A percentile compares a stretch with the other conserved stretches of the same genome.
Conservation (phyloP, 2,113 vertebrate species). For the Ameiurus melas region DNA sequence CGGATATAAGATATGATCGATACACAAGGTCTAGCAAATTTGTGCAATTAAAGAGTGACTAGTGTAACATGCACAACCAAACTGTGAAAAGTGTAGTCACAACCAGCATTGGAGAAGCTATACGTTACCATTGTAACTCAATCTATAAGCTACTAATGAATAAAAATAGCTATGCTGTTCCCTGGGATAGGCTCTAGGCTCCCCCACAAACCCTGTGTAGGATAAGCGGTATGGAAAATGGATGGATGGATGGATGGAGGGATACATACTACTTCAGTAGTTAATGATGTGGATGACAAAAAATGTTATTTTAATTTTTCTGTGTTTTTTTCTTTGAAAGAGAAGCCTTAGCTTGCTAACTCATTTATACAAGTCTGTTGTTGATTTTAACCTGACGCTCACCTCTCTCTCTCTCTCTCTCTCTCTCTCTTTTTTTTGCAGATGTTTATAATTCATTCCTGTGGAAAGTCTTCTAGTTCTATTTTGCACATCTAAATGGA, state of each 20-base stretch:
- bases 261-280: background rate
- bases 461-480: slow-evolving; percentile 72
- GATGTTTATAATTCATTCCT: slow-evolving; percentile 67
- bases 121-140: background rate
- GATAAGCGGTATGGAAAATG: too few species aligned
- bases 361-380: background rate
- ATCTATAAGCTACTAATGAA: background rate
- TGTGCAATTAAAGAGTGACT: background rate
- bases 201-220: too few species aligned
- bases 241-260: too few species aligned
- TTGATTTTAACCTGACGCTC: background rate
- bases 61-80: background rate
- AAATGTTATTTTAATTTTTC: background rate
- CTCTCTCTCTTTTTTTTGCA: slow-evolving; percentile 45
- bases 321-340: background rate
- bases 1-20: background rate
- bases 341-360: background rate
- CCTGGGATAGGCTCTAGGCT: too few species aligned
- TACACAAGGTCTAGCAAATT: background rate
- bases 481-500: slow-evolving; percentile 79
- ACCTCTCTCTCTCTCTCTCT: slow-evolving; percentile 6
- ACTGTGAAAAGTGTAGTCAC: background rate
- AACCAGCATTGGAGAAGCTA: background rate
- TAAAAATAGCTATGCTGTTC: background rate
- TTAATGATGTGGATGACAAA: background rate